A percentile compares a stretch with the other conserved stretches of the same genome.
phyloP scores from a whole-genome alignment of 2,113 vertebrate species.

The Bubo blakistoni region DNA sequence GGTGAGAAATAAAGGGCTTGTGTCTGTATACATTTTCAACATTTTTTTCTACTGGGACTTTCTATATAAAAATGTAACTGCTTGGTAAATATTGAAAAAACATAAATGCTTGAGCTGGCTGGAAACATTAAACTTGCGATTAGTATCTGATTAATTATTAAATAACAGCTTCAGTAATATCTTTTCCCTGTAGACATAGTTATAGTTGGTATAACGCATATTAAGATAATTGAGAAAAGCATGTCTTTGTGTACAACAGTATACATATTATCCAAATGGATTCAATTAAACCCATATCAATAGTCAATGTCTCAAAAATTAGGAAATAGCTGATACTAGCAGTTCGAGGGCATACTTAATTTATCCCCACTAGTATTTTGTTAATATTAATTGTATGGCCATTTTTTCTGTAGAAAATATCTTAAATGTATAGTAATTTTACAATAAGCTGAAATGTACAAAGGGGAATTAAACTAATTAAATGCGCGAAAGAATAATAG shows the following conservation, averaged over 20 bases:
- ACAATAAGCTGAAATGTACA: not conserved
- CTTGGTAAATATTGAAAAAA: not conserved
- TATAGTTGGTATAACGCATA: not conserved
- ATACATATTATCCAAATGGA: not conserved
- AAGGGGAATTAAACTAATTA: not conserved
- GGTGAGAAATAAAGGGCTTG: not conserved
- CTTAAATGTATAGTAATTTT: not conserved
- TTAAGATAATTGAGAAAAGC: not conserved
- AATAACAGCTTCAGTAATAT: not conserved
- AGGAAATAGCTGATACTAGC: not conserved
- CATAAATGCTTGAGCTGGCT: not conserved
- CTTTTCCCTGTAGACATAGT: not conserved
- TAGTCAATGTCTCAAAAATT: not conserved
- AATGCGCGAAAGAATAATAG: not conserved
- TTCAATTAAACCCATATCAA: not conserved
- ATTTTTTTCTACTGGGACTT: not conserved
- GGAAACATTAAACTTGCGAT: not conserved
- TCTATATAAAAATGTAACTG: not conserved
- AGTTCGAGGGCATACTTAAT: not conserved
- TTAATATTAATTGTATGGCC: not conserved
- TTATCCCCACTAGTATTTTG: not conserved
- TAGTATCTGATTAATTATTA: conserved; percentile 18
- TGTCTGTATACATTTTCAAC: not conserved
- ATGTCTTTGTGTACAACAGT: not conserved
- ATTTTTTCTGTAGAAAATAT: not conserved